These are phyloP conservation scores for Saccostrea glomerata DNA, from an alignment of 1,140 invertebrate species.

Conservation along the genomic window DNA sequence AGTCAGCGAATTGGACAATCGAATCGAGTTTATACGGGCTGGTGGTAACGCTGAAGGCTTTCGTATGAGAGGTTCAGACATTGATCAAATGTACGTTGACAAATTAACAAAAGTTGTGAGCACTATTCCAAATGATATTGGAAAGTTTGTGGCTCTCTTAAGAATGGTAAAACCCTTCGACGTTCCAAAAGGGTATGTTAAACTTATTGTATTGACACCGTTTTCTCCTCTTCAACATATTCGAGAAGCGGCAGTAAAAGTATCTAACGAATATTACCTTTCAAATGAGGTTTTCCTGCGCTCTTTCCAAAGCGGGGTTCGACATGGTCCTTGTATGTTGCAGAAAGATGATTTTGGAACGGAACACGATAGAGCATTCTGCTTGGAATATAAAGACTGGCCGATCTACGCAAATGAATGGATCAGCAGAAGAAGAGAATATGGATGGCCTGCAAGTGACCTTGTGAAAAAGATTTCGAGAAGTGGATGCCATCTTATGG, in stretches of 20 bases:
- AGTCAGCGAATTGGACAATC: neutral
- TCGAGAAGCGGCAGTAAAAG: neutral
- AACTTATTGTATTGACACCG: neutral
- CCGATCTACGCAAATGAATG: conserved; percentile 45
- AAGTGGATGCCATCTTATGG: conserved; percentile 40
- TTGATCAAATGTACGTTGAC: conserved; percentile 12
- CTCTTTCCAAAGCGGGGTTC: neutral
- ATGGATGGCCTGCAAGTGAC: conserved; percentile 45
- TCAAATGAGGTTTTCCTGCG: neutral
- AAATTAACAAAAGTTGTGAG: neutral
- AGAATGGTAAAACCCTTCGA: neutral
- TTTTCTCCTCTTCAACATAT: neutral
- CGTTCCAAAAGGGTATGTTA: neutral
- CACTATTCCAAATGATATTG: neutral
- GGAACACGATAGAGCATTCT: conserved; percentile 8
- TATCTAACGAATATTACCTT: neutral
- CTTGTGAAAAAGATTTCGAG: conserved; percentile 23
- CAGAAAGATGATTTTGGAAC: neutral
- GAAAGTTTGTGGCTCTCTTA: neutral
- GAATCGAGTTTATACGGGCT: neutral
- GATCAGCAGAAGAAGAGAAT: conserved; percentile 30
- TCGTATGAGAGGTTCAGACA: neutral
- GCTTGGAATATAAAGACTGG: conserved; percentile 33
- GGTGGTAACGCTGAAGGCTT: conserved; percentile 34
- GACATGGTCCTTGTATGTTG: neutral